Evolutionary conservation across 2,113 vertebrate species (phyloP), one percentile per base, ranked within the genome.

Genomic region (Mionectes macconnelli): DNA sequence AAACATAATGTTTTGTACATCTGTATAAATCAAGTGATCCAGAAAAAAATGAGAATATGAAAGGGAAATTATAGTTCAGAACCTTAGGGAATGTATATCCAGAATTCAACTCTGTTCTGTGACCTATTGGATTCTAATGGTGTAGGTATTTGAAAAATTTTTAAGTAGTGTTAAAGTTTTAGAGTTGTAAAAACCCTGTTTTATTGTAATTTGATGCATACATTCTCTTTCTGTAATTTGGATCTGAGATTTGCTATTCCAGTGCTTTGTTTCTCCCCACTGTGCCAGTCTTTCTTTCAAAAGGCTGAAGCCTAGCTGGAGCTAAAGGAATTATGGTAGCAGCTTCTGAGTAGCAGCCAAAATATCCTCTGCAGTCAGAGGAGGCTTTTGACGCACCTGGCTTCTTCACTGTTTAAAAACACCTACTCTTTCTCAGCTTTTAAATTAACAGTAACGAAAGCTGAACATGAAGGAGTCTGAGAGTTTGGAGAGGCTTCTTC

Each of bases 291-390:
- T 69, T 80, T 72, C 44, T 69, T 80, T 72, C 44, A 64, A 90
- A 89, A 49, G 42, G 35, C 22, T 39, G 44, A 80, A 80, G 31
- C n/a, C 44, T 79, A 47, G 14, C 67, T 80, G 50, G 30, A 84
- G 45, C 25, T 77, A 30, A 88, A 90, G 77, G 37, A 83, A 37
- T 86, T 67, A 39, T 14, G 33, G 28, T 66, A 50, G 56, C 27
- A 90, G 28, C 22, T 86, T 91, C 79, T 78, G 69, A 80, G 45
- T 53, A 74, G 80, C 50, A 92, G 85, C 95, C 90, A 95, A 78
- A 80, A 88, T 81, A 78, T 11, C 81, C 78, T 76, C 50, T 87
- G 39, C 20, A 77, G 42, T 87, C 56, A 75, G 56, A 68, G 37
- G 39, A 87, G 27, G 16, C 31, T 84, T 95, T 72, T 83, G 52